Base-by-base conservation (phyloP, 2,888 invertebrate species). In the Drosophila leonis region DNA sequence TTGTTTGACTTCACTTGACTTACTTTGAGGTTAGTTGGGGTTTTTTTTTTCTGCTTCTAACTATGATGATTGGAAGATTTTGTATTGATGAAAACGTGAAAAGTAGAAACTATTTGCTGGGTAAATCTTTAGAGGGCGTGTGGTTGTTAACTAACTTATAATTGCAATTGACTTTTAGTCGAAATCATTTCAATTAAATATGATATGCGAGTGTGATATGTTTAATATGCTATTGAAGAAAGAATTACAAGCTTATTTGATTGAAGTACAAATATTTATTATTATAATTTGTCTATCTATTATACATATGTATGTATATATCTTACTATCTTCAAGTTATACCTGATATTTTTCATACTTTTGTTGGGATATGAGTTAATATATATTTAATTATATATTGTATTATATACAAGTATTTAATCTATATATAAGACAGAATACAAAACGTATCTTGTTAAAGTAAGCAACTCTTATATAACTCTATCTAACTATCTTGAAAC, bases 11-110 rank as follows among this genome's bases (percentile, higher is more conserved):
- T 18, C 46, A 10, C 18, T 46, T 24, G 67, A 10, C 18, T 59
- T 59, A 62, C n/a, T 35, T 65, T 60, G 44, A 48, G 62, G 15
- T 59, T 54, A 59, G 48, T 66, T 54, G 27, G 48, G 54, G 10
- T 1, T 54, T 57, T 41, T 20, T 41, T 51, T 48, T 49, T 42
- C 20, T 41, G 18, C 44, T 51, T 15, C 35, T 20, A 33, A 8
- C 20, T 31, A 4, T 4, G 37, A 41, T 46, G 37, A 41, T 49
- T 10, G 1, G 27, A 42, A 9, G 18, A 42, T 57, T 57, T 31
- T 24, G 12, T n/a, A 66, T 52, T 57, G 39, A 57, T 20, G 29
- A 57, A 42, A 31, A 15, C 24, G 15, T 20, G 33, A n/a, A 18
- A 37, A 48, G 35, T 37, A n/a, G 18, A 12, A 33, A 5, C 57